Evolutionary conservation across 1,140 invertebrate genomes (phyloP), one percentile per base, ranked within the genome.

Genomic region (Formica selysi): DNA sequence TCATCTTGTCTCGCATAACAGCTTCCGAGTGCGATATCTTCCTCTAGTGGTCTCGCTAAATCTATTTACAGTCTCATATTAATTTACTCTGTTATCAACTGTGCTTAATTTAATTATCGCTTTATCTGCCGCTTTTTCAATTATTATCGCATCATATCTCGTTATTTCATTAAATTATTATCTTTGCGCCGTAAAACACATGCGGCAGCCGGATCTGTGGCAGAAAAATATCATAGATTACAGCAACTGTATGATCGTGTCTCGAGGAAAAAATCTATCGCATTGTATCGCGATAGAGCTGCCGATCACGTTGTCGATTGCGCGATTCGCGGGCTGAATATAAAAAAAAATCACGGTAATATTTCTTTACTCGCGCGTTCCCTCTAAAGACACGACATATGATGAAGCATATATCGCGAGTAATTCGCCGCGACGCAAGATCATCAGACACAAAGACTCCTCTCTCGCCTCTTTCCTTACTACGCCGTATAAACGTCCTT

Each of bases 371-470:
- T 41, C 65, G 51, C 78, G 41, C 41, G 41, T 8, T 32, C 19
- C 22, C 22, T 13, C 65, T 10, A 16, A 79, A 68, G 32, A 59
- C 48, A 64, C 76, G 44, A 32, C 41, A 5, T 51, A 32, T 54
- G 67, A 71, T 44, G 10, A 73, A 36, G 51, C 19, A 13, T 44
- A 26, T 29, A 29, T 54, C 54, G 68, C 67, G 38, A 83, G 44
- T 73, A 74, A 83, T 74, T 83, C 48, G 57, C 11, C 16, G n/a
- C n/a, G 48, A 67, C 32, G 73, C 22, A 13, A 73, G 85, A 74
- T 59, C 51, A 10, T 11, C 29, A 70, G 61, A 89, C 87, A 86
- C 87, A 86, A 88, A 86, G 83, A 41, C 86, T 62, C 38, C 41
- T 51, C 48, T 51, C 48, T 79, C 65, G 81, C 65, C 73, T 87